phyloP scores from a whole-genome alignment of 2,113 vertebrate genomes.

The Sardina pilchardus region DNA sequence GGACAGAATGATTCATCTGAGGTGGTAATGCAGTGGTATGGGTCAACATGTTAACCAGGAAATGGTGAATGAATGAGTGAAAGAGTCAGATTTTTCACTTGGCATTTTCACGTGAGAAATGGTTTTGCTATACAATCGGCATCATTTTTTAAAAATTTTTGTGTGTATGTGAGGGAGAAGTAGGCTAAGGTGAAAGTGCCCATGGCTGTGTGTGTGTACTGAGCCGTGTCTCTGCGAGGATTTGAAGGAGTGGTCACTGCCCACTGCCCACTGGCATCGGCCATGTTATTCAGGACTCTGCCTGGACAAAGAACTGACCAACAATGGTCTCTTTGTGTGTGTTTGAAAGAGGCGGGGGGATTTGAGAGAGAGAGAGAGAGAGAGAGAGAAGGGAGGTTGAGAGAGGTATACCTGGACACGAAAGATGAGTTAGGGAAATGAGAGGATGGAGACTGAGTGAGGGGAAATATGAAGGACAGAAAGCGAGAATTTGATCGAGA shows the following conservation, averaged over 20 bases:
- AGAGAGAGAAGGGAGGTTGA: background rate
- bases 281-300: constrained; percentile 10
- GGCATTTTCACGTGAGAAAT: background rate
- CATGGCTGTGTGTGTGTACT: background rate
- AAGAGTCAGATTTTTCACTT: background rate
- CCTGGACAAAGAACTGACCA: background rate
- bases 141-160: background rate
- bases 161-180: background rate
- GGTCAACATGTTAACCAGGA: background rate
- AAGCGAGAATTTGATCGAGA: background rate
- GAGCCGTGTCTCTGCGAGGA: background rate
- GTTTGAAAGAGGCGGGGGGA: no score
- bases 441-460: background rate
- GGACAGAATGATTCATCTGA: background rate
- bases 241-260: background rate
- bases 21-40: background rate
- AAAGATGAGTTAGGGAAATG: background rate
- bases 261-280: background rate
- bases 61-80: background rate
- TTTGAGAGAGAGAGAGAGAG: background rate
- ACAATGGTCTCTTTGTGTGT: constrained; percentile 16
- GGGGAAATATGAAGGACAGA: background rate
- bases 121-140: background rate
- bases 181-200: no score
- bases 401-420: background rate